Evolutionary conservation across 2,797 vertebrate genomes (phyloP).

Genomic region (Myiothlypis chrysogaster): DNA sequence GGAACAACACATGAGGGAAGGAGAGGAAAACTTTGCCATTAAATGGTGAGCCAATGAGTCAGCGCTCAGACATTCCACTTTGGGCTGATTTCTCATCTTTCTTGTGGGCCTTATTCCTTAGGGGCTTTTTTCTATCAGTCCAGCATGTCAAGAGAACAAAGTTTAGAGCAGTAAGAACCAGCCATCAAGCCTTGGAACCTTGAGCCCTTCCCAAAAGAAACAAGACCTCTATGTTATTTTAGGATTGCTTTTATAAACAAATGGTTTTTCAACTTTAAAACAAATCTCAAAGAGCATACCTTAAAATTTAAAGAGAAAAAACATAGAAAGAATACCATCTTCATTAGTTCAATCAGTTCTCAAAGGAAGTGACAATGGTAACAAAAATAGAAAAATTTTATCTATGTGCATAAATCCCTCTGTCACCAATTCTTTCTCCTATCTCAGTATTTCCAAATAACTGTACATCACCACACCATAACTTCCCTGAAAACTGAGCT

Average conservation of each 20-base stretch:
- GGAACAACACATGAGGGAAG: not conserved
- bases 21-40: not conserved
- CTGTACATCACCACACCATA: not conserved
- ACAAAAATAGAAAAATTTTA: not conserved
- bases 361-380: not conserved
- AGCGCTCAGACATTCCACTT: not conserved
- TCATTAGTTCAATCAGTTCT: not conserved
- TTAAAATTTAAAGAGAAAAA: not conserved
- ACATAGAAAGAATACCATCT: not conserved
- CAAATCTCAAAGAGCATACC: not conserved
- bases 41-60: not conserved
- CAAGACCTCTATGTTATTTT: not conserved
- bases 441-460: not conserved
- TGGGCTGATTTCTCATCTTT: not conserved
- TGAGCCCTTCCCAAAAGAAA: constrained; percentile 26
- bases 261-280: not conserved
- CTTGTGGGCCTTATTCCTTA: not conserved
- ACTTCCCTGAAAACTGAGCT: not conserved
- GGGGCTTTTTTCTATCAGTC: constrained; percentile 6
- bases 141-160: constrained; percentile 5
- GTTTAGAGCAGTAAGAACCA: not conserved
- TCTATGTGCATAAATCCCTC: not conserved
- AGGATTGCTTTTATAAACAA: not conserved
- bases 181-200: not conserved
- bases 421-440: not conserved